These are phyloP conservation scores for Percopsis transmontana DNA, from an alignment of 2,113 vertebrate genomes.

Conservation along the genomic window DNA sequence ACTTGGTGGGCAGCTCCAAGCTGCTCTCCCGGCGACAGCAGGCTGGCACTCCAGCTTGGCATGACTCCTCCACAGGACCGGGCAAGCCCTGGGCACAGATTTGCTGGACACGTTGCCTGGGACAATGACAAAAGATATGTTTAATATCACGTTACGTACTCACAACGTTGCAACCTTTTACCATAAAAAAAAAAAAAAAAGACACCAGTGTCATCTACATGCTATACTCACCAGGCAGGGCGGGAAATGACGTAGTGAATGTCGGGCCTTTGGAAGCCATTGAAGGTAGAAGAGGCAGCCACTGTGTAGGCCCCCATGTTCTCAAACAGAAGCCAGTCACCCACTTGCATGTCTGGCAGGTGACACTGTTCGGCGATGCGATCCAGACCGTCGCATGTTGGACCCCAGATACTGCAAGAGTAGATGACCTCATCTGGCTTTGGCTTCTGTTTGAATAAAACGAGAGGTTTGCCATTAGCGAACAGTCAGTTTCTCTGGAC, in stretches of 20 bases:
- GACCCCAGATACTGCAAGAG: constrained; percentile 95
- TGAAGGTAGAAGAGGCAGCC: constrained; percentile 95
- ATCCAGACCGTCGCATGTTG: constrained; percentile 94
- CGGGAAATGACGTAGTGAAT: constrained; percentile 92
- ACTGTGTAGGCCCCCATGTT: constrained; percentile 98
- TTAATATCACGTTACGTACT: not conserved
- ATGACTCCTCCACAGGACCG: constrained; percentile 76
- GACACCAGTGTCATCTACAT: not conserved
- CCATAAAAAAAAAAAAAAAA: not conserved
- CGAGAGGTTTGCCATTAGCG: not conserved
- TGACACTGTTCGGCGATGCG: constrained; percentile 89
- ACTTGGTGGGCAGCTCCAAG: constrained; percentile 81
- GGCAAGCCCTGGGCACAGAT: constrained; percentile 78
- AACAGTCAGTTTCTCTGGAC: constrained; percentile 45
- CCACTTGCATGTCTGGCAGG: constrained; percentile 91
- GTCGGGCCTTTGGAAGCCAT: constrained; percentile 93
- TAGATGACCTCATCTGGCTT: constrained; percentile 91
- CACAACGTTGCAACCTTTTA: not conserved
- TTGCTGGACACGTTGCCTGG: constrained; percentile 90
- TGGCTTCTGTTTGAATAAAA: constrained; percentile 77
- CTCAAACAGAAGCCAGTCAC: constrained; percentile 95
- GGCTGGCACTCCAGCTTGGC: constrained; percentile 75
- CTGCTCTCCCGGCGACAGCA: constrained; percentile 88
- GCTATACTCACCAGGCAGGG: constrained; percentile 84
- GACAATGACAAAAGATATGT: not conserved